Evolutionary conservation across 2,797 vertebrate genomes (phyloP), one percentile per base, ranked within the genome.

Genomic region (Nannoperca australis): DNA sequence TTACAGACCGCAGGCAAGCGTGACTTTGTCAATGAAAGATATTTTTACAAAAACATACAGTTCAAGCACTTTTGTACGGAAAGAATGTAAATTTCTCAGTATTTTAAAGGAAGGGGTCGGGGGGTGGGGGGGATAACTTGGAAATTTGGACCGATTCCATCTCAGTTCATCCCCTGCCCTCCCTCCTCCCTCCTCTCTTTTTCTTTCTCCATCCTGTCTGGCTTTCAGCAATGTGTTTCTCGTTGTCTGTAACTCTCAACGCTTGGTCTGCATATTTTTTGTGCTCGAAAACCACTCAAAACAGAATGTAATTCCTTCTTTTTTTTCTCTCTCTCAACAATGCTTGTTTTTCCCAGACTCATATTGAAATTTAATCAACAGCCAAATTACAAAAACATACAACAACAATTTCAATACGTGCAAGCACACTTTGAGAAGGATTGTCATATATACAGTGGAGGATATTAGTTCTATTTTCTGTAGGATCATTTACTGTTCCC

Each of bases 31-130:
- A 89, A 77, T 84, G 66, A 70, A 70, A 82, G 77, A 78, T 86
- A 68, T 79, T 89, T 77, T 85, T 59, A 67, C 24, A 8, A 85
- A 92, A 93, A 92, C 76, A 90, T 78, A 89, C 83, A 70, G 70
- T 82, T 88, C 36, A 69, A 83, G 89, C 79, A 84, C 88, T 88
- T 94, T 85, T 85, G 58, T 70, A 84, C 82, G 92, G 93, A 95
- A 94, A 94, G 91, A 94, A 95, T 92, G 90, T 90, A 88, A 74
- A 91, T 90, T 68, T 92, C 81, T 91, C 75, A 88, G 87, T 88
- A 81, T 93, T 91, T 89, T 76, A 87, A 83, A 86, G 79, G 77
- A 82, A 70, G 64, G 55, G 65, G 32, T 27, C 24, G 24, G 2
- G 56, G 76, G 53, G 54, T 68, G 38, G 38, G 38, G 12, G 9